A percentile compares a stretch with the other conserved stretches of the same genome.
Conservation (phyloP, 2,888 invertebrate genomes). For the Leistus spinibarbis region DNA sequence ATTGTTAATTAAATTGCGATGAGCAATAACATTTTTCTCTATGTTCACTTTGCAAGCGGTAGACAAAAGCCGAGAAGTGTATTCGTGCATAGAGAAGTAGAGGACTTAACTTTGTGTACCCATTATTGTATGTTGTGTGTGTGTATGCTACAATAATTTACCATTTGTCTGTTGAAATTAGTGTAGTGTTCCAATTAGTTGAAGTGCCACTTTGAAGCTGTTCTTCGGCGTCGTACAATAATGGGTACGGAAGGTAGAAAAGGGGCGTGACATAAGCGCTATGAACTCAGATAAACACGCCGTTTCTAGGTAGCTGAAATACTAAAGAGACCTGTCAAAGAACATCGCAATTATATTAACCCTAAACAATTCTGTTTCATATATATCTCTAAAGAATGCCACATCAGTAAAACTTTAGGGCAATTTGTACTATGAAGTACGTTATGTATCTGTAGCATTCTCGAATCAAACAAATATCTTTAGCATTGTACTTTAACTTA, state of each 20-base stretch:
- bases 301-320: not conserved
- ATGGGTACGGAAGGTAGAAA: not conserved
- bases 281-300: not conserved
- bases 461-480: no score
- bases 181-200: not conserved
- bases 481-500: no score
- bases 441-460: no score
- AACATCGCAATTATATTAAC: not conserved
- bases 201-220: not conserved
- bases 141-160: not conserved
- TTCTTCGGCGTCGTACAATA: not conserved
- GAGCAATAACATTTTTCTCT: not conserved
- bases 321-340: not conserved
- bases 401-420: no score
- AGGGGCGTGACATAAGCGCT: not conserved
- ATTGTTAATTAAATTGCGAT: not conserved
- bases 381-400: no score
- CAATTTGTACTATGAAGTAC: no score
- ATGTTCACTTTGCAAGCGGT: not conserved
- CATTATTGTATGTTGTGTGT: not conserved
- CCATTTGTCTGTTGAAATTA: not conserved
- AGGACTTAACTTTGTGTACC: not conserved
- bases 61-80: not conserved
- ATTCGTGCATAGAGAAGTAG: not conserved
- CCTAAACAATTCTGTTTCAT: not conserved